Evolutionary conservation across 2,888 invertebrate genomes (phyloP).

Genomic region (Caenorhabditis sp.): DNA sequence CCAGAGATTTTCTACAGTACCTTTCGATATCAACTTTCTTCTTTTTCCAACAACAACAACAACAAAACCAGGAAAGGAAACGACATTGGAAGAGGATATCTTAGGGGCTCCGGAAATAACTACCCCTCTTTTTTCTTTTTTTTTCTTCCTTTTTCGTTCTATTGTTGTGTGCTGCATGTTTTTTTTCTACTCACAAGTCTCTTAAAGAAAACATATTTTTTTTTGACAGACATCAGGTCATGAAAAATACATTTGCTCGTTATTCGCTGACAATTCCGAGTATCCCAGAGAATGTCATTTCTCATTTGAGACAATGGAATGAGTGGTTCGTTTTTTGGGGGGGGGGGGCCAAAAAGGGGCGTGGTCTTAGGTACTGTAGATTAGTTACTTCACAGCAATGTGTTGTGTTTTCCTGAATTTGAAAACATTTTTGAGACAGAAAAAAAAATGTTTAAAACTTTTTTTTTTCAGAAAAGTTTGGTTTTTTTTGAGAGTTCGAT

Average conservation of each 20-base stretch:
- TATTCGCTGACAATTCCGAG: conserved; percentile 50
- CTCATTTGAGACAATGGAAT: conserved; percentile 50
- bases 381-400: neutral
- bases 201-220: conserved; percentile 1
- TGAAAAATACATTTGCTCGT: conserved; percentile 50
- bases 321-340: conserved; percentile 41
- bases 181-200: neutral
- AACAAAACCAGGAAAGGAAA: too few species aligned
- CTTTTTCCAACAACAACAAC: too few species aligned
- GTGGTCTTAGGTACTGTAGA: too few species aligned
- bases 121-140: conserved; percentile 2
- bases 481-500: neutral
- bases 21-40: too few species aligned
- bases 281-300: conserved; percentile 50
- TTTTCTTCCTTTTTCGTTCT: neutral
- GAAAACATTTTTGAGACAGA: too few species aligned
- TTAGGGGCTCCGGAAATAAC: neutral
- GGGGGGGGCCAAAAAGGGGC: too few species aligned
- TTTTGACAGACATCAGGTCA: conserved; percentile 4
- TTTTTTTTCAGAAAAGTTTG: too few species aligned
- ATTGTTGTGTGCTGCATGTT: neutral
- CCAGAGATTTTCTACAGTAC: too few species aligned
- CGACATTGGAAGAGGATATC: conserved; percentile 3
- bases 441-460: too few species aligned
- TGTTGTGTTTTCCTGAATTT: neutral